Evolutionary conservation across 1,140 invertebrate genomes (phyloP).

Genomic region (Nasonia longicornis): DNA sequence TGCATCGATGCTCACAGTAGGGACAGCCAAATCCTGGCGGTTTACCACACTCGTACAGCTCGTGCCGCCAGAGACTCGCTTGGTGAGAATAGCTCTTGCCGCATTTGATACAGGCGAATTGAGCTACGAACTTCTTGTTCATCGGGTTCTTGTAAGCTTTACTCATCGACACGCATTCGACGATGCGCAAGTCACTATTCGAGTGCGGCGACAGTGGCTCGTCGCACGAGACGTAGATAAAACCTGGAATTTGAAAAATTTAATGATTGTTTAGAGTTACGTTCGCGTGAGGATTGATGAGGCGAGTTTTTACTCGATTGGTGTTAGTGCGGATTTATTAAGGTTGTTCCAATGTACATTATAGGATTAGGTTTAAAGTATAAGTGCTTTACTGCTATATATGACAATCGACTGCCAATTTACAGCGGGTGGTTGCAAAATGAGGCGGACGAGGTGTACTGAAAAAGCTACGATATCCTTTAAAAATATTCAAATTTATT

Average conservation of each 20-base stretch:
- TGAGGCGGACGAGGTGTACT: too few relatives aligned
- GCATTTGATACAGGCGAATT: background rate
- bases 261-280: background rate
- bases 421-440: too few relatives aligned
- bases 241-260: background rate
- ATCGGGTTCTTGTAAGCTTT: background rate
- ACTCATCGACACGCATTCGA: background rate
- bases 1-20: slow-evolving; percentile 58
- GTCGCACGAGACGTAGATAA: background rate
- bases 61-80: background rate
- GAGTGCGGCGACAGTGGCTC: background rate
- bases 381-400: too few relatives aligned
- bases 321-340: background rate
- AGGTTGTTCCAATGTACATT: too few relatives aligned
- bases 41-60: slow-evolving; percentile 9
- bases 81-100: background rate
- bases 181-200: background rate
- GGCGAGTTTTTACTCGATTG: background rate
- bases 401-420: too few relatives aligned
- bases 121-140: background rate
- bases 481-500: too few relatives aligned
- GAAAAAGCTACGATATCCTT: too few relatives aligned
- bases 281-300: background rate
- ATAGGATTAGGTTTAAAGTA: too few relatives aligned
- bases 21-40: slow-evolving; percentile 53